These are phyloP conservation scores for Sprattus sprattus DNA, from an alignment of 2,113 vertebrate species.

Conservation along the genomic window DNA sequence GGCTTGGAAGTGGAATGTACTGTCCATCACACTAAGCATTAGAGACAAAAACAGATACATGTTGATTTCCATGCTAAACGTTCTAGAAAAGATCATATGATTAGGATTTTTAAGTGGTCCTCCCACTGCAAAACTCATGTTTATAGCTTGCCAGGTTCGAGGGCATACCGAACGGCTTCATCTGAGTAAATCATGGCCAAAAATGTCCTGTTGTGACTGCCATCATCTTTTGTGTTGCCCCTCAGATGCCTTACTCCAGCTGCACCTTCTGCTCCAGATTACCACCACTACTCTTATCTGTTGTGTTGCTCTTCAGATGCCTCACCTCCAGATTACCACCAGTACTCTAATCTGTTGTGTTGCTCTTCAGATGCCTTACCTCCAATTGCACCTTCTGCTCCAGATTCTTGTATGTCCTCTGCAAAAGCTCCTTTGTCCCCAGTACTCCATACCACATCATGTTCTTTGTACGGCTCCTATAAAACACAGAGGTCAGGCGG, in stretches of 20 bases:
- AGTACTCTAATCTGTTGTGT: no score
- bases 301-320: background rate
- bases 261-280: no score
- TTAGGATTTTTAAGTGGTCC: no score
- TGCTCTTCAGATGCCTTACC: slow-evolving; percentile 67
- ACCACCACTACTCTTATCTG: no score
- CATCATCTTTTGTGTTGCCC: no score
- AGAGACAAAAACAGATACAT: slow-evolving; percentile 39
- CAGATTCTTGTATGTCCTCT: slow-evolving; percentile 96
- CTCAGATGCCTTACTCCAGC: slow-evolving; percentile 76
- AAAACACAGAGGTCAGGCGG: background rate
- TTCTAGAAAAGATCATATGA: no score
- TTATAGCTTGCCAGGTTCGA: no score
- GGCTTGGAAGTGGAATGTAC: slow-evolving; percentile 95
- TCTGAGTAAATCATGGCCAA: background rate
- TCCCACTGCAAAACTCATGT: no score
- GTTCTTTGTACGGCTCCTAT: slow-evolving; percentile 95
- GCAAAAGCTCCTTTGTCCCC: slow-evolving; percentile 92
- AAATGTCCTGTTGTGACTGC: background rate
- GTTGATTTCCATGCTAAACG: background rate
- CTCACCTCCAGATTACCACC: slow-evolving; percentile 84
- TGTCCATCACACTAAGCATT: slow-evolving; percentile 89
- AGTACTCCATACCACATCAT: slow-evolving; percentile 99
- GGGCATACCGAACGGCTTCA: background rate
- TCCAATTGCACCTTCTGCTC: slow-evolving; percentile 97